Conservation (phyloP, 2,113 vertebrate genomes). For the Recurvirostra avosetta region DNA sequence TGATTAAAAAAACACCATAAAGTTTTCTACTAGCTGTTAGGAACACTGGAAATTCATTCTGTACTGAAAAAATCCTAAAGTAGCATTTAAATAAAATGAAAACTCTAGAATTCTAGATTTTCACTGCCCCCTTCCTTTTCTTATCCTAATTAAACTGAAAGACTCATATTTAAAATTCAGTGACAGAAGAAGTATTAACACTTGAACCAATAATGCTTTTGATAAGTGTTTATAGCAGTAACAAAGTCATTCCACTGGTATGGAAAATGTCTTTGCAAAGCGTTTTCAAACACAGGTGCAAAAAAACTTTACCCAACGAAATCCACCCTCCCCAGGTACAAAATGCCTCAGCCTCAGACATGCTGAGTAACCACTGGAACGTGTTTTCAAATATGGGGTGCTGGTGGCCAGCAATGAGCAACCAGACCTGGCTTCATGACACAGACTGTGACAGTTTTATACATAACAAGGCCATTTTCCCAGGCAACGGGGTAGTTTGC, state of each 20-base stretch:
- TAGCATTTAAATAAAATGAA: neutral
- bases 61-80: neutral
- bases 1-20: neutral
- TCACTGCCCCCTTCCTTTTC: neutral
- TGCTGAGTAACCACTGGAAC: neutral
- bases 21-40: neutral
- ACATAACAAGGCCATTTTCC: neutral
- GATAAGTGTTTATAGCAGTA: neutral
- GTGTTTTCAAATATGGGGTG: neutral
- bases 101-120: neutral
- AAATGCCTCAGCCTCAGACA: neutral
- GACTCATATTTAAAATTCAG: too few relatives aligned
- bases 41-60: neutral
- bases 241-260: neutral
- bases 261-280: neutral
- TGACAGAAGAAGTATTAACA: too few relatives aligned
- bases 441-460: neutral
- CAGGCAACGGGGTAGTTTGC: neutral
- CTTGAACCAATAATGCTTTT: neutral
- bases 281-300: neutral
- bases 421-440: neutral
- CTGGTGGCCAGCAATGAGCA: neutral
- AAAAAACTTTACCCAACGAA: neutral
- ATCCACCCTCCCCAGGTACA: neutral
- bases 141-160: neutral